These are phyloP conservation scores for Sebastes schlegelii DNA, from an alignment of 2,113 vertebrate species.

Conservation along the genomic window DNA sequence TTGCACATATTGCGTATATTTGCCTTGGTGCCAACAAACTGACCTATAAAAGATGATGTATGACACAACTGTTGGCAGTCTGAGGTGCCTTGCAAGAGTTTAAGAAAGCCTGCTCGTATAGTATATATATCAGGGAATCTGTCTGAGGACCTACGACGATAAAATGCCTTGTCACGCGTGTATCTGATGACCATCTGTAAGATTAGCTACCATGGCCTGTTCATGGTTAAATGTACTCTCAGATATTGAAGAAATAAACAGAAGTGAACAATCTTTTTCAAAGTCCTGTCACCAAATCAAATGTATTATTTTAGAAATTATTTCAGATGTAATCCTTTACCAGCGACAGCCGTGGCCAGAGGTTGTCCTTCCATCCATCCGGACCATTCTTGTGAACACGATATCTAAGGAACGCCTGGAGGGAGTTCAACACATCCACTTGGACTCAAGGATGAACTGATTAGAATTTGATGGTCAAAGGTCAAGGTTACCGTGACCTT, in stretches of 20 bases:
- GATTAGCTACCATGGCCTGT: slow-evolving; percentile 34
- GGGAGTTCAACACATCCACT: no score
- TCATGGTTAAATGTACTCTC: slow-evolving; percentile 43
- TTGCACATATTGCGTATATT: slow-evolving; percentile 58
- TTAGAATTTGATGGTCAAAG: no score
- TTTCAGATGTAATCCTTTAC: neutral
- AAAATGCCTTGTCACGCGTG: slow-evolving; percentile 44
- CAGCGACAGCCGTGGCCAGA: no score
- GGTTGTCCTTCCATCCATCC: no score
- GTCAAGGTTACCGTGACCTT: no score
- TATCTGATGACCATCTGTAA: slow-evolving; percentile 57
- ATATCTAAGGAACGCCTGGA: no score
- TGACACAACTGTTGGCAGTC: slow-evolving; percentile 42
- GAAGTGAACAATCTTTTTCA: slow-evolving; percentile 58
- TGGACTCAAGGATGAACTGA: no score
- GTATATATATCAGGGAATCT: slow-evolving; percentile 65
- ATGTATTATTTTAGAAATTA: neutral
- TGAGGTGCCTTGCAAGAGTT: slow-evolving; percentile 58
- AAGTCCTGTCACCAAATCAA: slow-evolving; percentile 34
- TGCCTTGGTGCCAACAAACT: slow-evolving; percentile 65
- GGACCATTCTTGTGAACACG: no score
- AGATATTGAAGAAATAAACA: slow-evolving; percentile 64
- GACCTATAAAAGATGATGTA: slow-evolving; percentile 25
- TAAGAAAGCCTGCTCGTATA: slow-evolving; percentile 9
- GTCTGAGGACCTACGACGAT: slow-evolving; percentile 50